These are phyloP conservation scores for Furcifer pardalis DNA, from an alignment of 2,797 vertebrate species.

Conservation along the genomic window DNA sequence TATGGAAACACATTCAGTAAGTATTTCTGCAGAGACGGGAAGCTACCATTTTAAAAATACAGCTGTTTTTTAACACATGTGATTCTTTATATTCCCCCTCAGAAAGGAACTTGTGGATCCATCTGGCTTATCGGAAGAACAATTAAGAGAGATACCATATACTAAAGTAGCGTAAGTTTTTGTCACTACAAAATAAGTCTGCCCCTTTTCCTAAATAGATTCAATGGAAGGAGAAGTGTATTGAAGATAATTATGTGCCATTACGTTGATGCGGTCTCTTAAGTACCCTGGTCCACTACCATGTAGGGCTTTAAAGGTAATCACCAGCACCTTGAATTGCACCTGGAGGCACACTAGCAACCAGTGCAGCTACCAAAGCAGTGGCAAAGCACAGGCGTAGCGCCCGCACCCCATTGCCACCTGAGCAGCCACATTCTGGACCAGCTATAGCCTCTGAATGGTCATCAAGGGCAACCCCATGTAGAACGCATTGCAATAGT, in stretches of 20 bases:
- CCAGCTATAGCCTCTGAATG: no score
- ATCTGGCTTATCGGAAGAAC: slow-evolving; percentile 85
- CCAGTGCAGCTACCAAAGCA: no score
- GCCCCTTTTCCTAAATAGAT: slow-evolving; percentile 1
- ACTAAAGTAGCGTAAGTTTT: slow-evolving; percentile 88
- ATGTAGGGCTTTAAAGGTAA: no score
- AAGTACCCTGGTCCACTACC: no score
- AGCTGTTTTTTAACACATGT: not conserved
- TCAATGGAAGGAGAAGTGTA: not conserved
- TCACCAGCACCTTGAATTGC: no score
- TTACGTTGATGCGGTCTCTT: no score
- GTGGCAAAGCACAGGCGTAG: no score
- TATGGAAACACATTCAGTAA: slow-evolving; percentile 93
- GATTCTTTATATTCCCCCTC: slow-evolving; percentile 44
- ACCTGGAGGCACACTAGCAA: no score
- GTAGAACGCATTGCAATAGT: no score
- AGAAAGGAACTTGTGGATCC: slow-evolving; percentile 90
- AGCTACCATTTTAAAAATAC: slow-evolving; percentile 13
- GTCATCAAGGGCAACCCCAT: no score
- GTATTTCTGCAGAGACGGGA: slow-evolving; percentile 55
- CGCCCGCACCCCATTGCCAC: no score
- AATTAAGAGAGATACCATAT: slow-evolving; percentile 90
- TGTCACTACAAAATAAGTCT: slow-evolving; percentile 1
- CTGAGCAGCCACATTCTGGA: no score
- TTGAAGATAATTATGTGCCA: not conserved